These are phyloP conservation scores for Grammomys surdaster DNA, from an alignment of 2,113 vertebrate genomes.

Conservation along the genomic window DNA sequence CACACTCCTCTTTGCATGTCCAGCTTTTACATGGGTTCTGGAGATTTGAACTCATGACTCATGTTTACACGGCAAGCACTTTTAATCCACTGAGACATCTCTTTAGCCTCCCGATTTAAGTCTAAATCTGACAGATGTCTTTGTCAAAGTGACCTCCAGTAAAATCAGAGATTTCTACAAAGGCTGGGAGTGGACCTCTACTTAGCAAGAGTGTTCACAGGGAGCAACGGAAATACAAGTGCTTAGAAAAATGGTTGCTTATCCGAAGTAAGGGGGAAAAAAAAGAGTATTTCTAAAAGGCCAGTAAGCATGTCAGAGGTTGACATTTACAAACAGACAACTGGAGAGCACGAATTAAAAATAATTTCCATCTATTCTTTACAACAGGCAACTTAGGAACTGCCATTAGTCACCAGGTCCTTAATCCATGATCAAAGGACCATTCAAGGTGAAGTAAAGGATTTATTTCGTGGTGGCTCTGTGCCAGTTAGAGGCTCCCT, in stretches of 20 bases:
- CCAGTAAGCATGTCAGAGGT: slow-evolving; percentile 4
- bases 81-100: background rate
- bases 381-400: slow-evolving; percentile 8
- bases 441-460: slow-evolving; percentile 33
- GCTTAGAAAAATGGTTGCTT: background rate
- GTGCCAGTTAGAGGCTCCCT: background rate
- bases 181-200: slow-evolving; percentile 7
- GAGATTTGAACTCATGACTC: background rate
- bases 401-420: background rate
- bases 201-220: background rate
- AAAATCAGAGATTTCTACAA: slow-evolving; percentile 12
- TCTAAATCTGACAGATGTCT: background rate
- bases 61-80: no score
- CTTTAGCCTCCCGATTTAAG: background rate
- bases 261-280: slow-evolving; percentile 47
- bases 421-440: slow-evolving; percentile 8
- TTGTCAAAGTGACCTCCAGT: background rate
- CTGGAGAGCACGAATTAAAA: slow-evolving; percentile 29
- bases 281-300: slow-evolving; percentile 19
- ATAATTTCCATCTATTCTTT: slow-evolving; percentile 46
- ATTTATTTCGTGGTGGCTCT: background rate
- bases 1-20: no score
- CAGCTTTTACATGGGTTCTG: background rate
- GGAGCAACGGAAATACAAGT: background rate
- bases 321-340: slow-evolving; percentile 15